Evolutionary conservation across 1,140 invertebrate genomes (phyloP), one percentile per base, ranked within the genome.

Genomic region (Amyelois transitella): DNA sequence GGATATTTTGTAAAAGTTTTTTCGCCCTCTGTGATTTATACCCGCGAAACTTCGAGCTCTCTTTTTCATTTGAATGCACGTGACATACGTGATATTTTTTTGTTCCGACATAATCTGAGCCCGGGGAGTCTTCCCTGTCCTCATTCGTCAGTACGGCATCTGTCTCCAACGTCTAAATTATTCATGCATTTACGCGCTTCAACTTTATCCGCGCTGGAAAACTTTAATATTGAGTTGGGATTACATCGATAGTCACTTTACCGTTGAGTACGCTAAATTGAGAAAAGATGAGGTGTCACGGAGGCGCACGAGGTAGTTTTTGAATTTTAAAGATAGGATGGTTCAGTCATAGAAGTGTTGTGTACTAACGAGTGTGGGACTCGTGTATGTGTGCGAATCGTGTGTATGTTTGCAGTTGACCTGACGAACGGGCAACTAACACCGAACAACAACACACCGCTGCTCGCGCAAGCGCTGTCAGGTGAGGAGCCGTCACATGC

Each of bases 391-490:
- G 77, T 86, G 81, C 81, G 83, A 88, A 79, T 74, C 73, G 85
- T 90, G 77, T 91, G 80, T 91, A 85, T 91, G 87, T 93, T 94
- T 94, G 91, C 94, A 97, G 95, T 97, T 92, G 95, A 97, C 91
- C 92, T 97, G 90, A 95, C 94, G 90, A 97, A 96, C 90, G 95
- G 96, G 89, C 95, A 96, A 91, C 93, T 96, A 84, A 97, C 95
- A 83, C 95, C 95, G 79, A 96, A 96, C 92, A 96, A 96, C 93
- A 96, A 96, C 90, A 96, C 95, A 85, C 95, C 96, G 81, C 92
- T 97, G 88, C 93, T 97, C 89, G 96, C 96, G 88, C 95, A 97
- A 91, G 95, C 96, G 74, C 92, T 97, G 88, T 97, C 95, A 95
- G 96, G 95, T 97, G 94, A 91, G 77, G 59, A 63, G 66, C 72